Conservation (phyloP, 2,113 vertebrate species). For the Origma solitaria region DNA sequence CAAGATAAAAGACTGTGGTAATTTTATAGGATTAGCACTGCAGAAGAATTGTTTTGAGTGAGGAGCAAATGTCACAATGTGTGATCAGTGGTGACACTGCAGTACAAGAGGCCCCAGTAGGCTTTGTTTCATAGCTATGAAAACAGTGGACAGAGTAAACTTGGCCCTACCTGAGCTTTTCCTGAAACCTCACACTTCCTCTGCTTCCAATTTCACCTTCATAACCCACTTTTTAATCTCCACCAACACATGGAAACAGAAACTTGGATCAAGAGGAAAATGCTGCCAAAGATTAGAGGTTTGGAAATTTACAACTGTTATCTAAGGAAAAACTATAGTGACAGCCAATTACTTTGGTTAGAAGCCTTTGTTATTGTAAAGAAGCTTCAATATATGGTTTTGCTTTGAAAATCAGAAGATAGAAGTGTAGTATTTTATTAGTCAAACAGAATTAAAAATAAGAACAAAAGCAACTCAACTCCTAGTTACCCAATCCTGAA, state of each 20-base stretch:
- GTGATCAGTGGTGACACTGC: neutral
- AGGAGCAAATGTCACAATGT: conserved; percentile 6
- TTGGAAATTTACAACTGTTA: conserved; percentile 31
- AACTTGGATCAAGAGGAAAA: conserved; percentile 50
- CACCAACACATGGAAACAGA: conserved; percentile 34
- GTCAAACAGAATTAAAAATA: neutral
- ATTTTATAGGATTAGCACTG: conserved; percentile 17
- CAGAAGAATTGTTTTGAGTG: neutral
- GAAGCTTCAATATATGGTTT: neutral
- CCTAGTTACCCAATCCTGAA: neutral
- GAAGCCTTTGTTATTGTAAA: conserved; percentile 2
- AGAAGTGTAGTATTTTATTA: neutral
- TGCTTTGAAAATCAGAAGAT: neutral
- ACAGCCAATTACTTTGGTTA: conserved; percentile 2
- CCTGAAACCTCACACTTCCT: conserved; percentile 40
- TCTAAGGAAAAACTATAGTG: neutral
- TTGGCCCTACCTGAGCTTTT: conserved; percentile 27
- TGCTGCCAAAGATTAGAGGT: conserved; percentile 7
- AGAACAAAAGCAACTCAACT: conserved; percentile 2
- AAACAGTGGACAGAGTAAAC: neutral
- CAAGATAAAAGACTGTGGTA: neutral
- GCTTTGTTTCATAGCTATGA: neutral
- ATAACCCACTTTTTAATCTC: conserved; percentile 45
- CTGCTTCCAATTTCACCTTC: conserved; percentile 43
- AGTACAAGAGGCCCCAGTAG: neutral